Conservation (phyloP, 2,113 vertebrate genomes). For the Arothron firmamentum region DNA sequence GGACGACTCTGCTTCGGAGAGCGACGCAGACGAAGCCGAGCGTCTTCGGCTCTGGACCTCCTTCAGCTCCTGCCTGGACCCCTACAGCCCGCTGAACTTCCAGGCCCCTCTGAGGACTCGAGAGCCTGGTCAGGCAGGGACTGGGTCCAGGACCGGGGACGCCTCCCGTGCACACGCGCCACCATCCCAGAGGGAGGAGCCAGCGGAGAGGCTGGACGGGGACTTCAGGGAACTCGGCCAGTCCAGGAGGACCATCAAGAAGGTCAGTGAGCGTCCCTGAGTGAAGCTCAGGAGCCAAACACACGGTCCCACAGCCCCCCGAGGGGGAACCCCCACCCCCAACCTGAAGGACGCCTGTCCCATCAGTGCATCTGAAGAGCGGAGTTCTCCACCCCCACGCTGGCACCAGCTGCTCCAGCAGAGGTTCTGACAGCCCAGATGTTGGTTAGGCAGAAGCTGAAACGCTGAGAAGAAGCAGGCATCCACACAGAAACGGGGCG, state of each 20-base stretch:
- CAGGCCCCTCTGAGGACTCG: conserved; percentile 79
- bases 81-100: conserved; percentile 89
- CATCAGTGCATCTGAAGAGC: too few relatives aligned
- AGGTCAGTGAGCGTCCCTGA: conserved; percentile 48
- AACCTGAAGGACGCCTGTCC: too few relatives aligned
- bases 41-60: conserved; percentile 82
- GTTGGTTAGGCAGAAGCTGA: too few relatives aligned
- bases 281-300: too few relatives aligned
- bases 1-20: conserved; percentile 61
- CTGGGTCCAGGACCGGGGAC: not conserved
- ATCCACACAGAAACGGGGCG: too few relatives aligned
- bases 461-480: too few relatives aligned
- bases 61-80: conserved; percentile 82
- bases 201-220: conserved; percentile 62
- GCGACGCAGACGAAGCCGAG: conserved; percentile 81
- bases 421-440: too few relatives aligned
- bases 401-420: too few relatives aligned
- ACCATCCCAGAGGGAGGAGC: conserved; percentile 44
- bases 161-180: not conserved
- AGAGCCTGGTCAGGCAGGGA: conserved; percentile 13
- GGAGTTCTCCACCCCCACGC: too few relatives aligned
- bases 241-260: conserved; percentile 47
- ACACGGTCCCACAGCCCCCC: too few relatives aligned
- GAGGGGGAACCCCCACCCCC: too few relatives aligned
- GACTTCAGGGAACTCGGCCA: conserved; percentile 39